A percentile compares a stretch with the other conserved stretches of the same genome.
These are phyloP conservation scores for Falco punctatus DNA, from an alignment of 2,113 vertebrate genomes.

Conservation along the genomic window DNA sequence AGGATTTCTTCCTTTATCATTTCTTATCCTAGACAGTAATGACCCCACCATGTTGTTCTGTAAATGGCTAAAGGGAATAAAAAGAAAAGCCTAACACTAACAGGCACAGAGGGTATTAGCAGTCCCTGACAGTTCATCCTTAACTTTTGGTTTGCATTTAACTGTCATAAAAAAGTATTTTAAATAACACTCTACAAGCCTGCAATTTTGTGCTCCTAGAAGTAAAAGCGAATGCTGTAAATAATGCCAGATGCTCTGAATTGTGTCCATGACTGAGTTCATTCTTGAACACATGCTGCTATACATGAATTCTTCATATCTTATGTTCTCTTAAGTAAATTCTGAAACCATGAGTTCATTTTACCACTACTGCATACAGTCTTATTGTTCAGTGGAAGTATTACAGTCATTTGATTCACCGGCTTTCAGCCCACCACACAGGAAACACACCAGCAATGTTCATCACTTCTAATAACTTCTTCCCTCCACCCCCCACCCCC, in stretches of 20 bases:
- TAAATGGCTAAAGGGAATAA: neutral
- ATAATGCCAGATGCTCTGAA: constrained; percentile 65
- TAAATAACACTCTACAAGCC: neutral
- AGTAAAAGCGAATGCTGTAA: neutral
- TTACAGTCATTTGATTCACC: neutral
- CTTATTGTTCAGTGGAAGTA: neutral
- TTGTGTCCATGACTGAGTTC: constrained; percentile 20
- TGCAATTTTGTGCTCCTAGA: neutral
- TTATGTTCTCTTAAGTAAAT: neutral
- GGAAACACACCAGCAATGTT: neutral
- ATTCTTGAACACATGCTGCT: constrained; percentile 15
- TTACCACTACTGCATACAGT: neutral
- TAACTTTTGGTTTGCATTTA: neutral
- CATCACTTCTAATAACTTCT: neutral
- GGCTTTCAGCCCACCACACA: neutral
- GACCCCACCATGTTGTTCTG: neutral
- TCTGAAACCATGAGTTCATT: constrained; percentile 23
- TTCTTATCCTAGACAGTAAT: neutral
- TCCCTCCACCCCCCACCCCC: neutral
- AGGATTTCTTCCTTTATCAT: neutral
- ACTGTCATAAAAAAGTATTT: neutral
- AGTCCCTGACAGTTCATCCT: neutral
- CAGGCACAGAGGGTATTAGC: neutral
- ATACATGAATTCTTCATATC: neutral
- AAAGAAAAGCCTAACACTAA: neutral